Evolutionary conservation across 2,113 vertebrate genomes (phyloP).

Genomic region (Syngnathoides biaculeatus): DNA sequence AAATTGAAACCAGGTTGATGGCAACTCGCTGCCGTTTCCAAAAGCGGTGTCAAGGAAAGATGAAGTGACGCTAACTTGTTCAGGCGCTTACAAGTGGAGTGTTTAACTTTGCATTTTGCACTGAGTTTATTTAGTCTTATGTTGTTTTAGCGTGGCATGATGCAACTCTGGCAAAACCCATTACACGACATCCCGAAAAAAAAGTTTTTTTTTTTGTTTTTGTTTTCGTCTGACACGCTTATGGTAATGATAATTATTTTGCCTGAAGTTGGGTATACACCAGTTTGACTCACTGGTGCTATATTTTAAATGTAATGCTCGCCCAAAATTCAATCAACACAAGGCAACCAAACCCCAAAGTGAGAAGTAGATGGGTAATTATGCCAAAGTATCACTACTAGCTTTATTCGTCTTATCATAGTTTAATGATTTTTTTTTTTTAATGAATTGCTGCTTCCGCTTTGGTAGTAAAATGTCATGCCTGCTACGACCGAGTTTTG

Average conservation of each 20-base stretch:
- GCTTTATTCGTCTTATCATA: slow-evolving; percentile 41
- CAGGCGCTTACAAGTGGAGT: background rate
- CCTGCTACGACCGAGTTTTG: background rate
- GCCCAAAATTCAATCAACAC: background rate
- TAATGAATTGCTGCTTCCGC: background rate
- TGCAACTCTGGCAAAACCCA: background rate
- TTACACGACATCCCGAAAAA: no score
- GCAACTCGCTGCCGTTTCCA: background rate
- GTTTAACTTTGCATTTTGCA: slow-evolving; percentile 53
- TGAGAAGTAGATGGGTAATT: background rate
- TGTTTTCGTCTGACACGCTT: background rate
- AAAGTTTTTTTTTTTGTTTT: slow-evolving; percentile 2
- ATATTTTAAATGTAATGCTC: background rate
- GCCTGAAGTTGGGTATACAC: background rate
- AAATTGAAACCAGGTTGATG: no score
- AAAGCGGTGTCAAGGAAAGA: background rate
- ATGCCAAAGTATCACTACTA: slow-evolving; percentile 50
- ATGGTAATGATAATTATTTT: background rate
- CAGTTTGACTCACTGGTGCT: background rate
- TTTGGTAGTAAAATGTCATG: background rate
- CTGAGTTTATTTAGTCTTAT: slow-evolving; percentile 42
- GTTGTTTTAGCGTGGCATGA: slow-evolving; percentile 41
- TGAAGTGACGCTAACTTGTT: background rate
- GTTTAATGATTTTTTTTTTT: slow-evolving; percentile 1
- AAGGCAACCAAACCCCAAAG: background rate